Conservation (phyloP, 2,113 vertebrate genomes). For the Eurystomus gularis region DNA sequence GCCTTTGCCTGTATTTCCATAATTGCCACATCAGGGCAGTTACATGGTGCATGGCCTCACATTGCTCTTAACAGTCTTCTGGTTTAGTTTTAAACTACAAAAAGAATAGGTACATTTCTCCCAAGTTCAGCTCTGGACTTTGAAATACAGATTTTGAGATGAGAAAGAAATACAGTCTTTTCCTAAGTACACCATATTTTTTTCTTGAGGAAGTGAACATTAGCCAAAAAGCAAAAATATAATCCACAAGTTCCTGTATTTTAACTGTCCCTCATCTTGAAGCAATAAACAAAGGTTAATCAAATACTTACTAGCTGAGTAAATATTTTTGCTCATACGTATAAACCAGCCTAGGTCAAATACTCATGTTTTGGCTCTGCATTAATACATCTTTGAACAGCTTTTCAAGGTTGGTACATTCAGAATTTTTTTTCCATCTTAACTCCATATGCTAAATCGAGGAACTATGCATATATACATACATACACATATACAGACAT, state of each 20-base stretch:
- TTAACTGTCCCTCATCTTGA: constrained; percentile 59
- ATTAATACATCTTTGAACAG: constrained; percentile 15
- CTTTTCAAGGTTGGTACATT: background rate
- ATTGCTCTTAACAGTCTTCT: background rate
- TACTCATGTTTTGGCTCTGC: constrained; percentile 9
- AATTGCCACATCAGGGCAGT: background rate
- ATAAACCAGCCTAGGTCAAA: constrained; percentile 40
- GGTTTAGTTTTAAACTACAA: background rate
- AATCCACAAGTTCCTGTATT: constrained; percentile 36
- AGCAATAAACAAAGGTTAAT: constrained; percentile 65
- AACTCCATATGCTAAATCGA: background rate
- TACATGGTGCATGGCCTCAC: background rate
- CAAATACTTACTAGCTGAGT: constrained; percentile 57
- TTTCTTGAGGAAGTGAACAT: constrained; percentile 34
- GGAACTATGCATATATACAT: background rate
- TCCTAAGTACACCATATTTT: background rate
- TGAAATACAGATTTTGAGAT: background rate
- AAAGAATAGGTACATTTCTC: background rate
- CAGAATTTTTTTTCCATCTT: constrained; percentile 44
- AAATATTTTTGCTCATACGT: constrained; percentile 42
- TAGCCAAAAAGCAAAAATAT: constrained; percentile 45
- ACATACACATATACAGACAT: background rate
- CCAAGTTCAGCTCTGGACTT: background rate
- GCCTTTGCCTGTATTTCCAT: background rate
- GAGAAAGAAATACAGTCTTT: background rate